Conservation (phyloP, 2,888 invertebrate species). For the Malthinus seriepunctatus region DNA sequence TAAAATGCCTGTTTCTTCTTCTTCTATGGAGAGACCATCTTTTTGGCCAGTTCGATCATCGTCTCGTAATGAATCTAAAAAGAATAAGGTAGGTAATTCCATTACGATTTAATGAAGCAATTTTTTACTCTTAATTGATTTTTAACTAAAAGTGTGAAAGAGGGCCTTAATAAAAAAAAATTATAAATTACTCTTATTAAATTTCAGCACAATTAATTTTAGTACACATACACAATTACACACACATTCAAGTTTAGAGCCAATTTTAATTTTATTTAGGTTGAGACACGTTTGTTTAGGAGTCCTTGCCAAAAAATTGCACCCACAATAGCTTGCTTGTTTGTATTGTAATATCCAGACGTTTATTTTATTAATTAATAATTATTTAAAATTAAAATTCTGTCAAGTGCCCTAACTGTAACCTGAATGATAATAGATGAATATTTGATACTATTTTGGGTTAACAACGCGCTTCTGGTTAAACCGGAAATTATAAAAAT, state of each 20-base stretch:
- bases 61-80: slow-evolving; percentile 36
- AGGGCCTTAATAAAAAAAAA: background rate
- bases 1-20: slow-evolving; percentile 48
- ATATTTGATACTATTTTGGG: too few relatives aligned
- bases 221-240: slow-evolving; percentile 31
- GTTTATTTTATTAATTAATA: background rate
- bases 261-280: slow-evolving; percentile 35
- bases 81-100: slow-evolving; percentile 53
- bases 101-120: background rate
- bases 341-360: background rate
- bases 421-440: too few relatives aligned
- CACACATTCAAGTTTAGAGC: slow-evolving; percentile 32
- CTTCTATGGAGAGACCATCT: slow-evolving; percentile 65
- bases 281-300: slow-evolving; percentile 16
- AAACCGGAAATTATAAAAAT: too few relatives aligned
- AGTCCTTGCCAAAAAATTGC: slow-evolving; percentile 14
- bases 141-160: background rate
- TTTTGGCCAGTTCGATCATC: slow-evolving; percentile 62
- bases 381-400: too few relatives aligned
- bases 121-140: too few relatives aligned
- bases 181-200: background rate
- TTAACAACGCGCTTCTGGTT: too few relatives aligned
- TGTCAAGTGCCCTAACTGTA: too few relatives aligned
- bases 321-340: slow-evolving; percentile 6
- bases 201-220: slow-evolving; percentile 14